Base-by-base conservation (phyloP, 2,888 invertebrate species). In the Taenaris catops region DNA sequence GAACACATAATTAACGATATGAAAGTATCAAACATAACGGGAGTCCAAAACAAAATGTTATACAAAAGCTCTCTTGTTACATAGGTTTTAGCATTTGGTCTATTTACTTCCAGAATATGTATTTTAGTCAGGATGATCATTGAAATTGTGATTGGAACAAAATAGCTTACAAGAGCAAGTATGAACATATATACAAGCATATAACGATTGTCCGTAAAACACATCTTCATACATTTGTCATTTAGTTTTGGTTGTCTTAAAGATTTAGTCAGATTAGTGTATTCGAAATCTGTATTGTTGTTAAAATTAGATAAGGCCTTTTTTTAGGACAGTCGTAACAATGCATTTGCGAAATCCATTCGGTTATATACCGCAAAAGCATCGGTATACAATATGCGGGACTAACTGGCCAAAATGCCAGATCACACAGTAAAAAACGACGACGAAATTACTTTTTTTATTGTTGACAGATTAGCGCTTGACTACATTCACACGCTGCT, bases 41-140 rank as follows among this genome's bases (percentile, higher is more conserved):
- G 86, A 8, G 74, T 76, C 87, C 87, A 87, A 49, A 87, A 81
- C 6, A 86, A 48, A 23, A 86, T 55, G 37, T 79, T 86, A 31
- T 79, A 86, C 6, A 86, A 40, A n/a, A 83, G 38, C 43, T 84
- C 81, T 31, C 78, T 58, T 7, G 63, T 73, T 1, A 80, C 69
- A 63, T 68, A 73, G 1, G 61, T 69, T 38, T 80, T 80, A 5
- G 65, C 43, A 45, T 64, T 64, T 1, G 61, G 40, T 37, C 60
- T 70, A 39, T 72, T 74, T 0, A 74, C 45, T 36, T 74, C 53
- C 63, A 78, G 71, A 1, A 58, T 34, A 44, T 83, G 72, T 45
- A 84, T 78, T 54, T 75, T 84, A 0, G 81, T 79, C 38, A 84
- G 51, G 35, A 87, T 75, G 8, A 78, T 47, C 5, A 67, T 68